Conservation (phyloP, 2,888 invertebrate genomes). For the Drosophila birchii region DNA sequence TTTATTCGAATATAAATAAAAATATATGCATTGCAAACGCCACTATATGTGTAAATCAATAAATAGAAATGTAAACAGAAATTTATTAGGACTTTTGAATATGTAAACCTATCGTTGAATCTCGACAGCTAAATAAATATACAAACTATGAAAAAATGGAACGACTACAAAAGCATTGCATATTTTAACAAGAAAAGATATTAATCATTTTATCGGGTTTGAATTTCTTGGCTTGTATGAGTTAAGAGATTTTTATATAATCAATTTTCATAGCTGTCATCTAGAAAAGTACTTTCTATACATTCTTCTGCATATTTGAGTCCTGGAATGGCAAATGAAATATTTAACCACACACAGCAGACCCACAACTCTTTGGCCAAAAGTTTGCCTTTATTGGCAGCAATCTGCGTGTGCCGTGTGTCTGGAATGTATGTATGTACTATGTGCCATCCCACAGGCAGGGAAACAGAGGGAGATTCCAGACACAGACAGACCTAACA, state of each 20-base stretch:
- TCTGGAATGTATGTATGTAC: conserved; percentile 11
- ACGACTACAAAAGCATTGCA: not conserved
- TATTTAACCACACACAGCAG: conserved; percentile 30
- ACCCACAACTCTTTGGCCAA: conserved; percentile 29
- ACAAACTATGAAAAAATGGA: not conserved
- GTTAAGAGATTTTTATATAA: not conserved
- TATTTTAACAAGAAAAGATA: not conserved
- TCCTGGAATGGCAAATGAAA: conserved; percentile 28
- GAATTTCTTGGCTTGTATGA: not conserved
- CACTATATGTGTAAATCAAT: not conserved
- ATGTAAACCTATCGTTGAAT: not conserved
- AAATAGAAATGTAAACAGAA: not conserved
- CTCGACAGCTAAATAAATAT: not conserved
- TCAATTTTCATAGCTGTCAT: conserved; percentile 6
- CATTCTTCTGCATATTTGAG: conserved; percentile 24
- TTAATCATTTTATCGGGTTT: no score
- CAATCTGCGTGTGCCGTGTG: conserved; percentile 54
- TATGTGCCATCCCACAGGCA: conserved; percentile 11
- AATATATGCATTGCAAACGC: not conserved
- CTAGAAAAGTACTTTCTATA: conserved; percentile 13
- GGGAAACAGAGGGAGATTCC: conserved; percentile 32
- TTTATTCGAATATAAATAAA: not conserved
- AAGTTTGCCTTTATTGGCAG: conserved; percentile 59
- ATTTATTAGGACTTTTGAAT: not conserved
- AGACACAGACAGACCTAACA: conserved; percentile 50